phyloP scores from a whole-genome alignment of 2,113 vertebrate genomes.

The Sphaerodactylus townsendi region DNA sequence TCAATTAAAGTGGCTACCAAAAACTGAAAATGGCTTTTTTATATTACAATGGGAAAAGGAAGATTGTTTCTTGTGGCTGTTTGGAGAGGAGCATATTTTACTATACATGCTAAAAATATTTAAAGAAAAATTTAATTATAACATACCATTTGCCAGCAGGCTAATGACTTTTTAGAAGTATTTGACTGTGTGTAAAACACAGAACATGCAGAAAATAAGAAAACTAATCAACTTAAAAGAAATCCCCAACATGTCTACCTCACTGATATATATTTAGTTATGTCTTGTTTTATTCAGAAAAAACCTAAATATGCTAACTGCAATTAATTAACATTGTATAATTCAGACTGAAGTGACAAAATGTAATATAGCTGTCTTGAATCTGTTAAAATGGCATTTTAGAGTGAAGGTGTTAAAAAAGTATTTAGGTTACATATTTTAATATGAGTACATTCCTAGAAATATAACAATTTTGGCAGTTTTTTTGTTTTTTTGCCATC shows the following conservation, averaged over 20 bases:
- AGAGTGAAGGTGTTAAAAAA: neutral
- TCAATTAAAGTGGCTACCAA: conserved; percentile 35
- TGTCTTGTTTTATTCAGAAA: conserved; percentile 2
- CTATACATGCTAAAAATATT: neutral
- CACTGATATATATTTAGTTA: conserved; percentile 22
- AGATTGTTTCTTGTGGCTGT: neutral
- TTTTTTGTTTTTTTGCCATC: neutral
- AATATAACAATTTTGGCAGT: neutral
- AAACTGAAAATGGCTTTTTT: conserved; percentile 33
- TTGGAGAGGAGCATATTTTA: neutral
- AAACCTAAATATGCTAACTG: neutral
- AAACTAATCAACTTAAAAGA: conserved; percentile 39
- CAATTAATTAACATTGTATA: conserved; percentile 20
- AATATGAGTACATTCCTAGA: conserved; percentile 8
- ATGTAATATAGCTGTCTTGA: conserved; percentile 14
- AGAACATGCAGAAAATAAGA: neutral
- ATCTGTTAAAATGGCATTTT: neutral
- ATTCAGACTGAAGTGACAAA: neutral
- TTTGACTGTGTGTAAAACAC: conserved; percentile 18
- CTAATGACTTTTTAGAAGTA: neutral
- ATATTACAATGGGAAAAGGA: neutral
- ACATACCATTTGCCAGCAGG: neutral
- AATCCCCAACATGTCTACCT: conserved; percentile 68
- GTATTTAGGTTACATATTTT: conserved; percentile 15
- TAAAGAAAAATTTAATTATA: conserved; percentile 52